Evolutionary conservation across 2,888 invertebrate genomes (phyloP).

Genomic region (Mesoligia furuncula): DNA sequence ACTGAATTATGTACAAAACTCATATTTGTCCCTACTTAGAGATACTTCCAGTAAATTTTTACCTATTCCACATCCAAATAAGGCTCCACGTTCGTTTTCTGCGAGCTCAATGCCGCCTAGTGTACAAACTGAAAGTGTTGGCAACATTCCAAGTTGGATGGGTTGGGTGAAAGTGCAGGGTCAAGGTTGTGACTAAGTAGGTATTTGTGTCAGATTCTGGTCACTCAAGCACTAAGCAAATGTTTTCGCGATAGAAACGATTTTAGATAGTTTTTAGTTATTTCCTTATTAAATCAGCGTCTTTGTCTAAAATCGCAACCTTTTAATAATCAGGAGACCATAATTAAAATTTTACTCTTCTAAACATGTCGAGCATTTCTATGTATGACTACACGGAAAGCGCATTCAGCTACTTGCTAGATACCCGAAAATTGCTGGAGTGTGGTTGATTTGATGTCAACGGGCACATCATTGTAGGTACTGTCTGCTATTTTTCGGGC

Average conservation of each 20-base stretch:
- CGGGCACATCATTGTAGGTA: too few species aligned
- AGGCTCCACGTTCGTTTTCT: conserved; percentile 4
- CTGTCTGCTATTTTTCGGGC: neutral
- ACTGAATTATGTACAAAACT: neutral
- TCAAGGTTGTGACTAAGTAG: conserved; percentile 11
- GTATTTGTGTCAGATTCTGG: neutral
- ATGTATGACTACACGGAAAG: neutral
- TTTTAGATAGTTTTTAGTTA: neutral
- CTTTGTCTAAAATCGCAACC: neutral
- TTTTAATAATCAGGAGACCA: neutral
- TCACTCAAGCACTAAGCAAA: neutral
- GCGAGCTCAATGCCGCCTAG: neutral
- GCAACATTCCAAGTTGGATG: conserved; percentile 37
- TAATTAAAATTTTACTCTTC: neutral
- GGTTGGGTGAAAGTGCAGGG: conserved; percentile 29
- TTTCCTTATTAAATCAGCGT: neutral
- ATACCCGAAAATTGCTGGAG: neutral
- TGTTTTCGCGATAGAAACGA: neutral
- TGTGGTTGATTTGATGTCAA: neutral
- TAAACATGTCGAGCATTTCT: neutral
- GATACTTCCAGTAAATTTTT: neutral
- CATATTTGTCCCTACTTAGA: neutral
- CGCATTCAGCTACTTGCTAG: neutral
- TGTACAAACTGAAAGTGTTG: conserved; percentile 15
- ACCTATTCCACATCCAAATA: neutral